Evolutionary conservation across 1,140 invertebrate genomes (phyloP).

Genomic region (Cydia pomonella): DNA sequence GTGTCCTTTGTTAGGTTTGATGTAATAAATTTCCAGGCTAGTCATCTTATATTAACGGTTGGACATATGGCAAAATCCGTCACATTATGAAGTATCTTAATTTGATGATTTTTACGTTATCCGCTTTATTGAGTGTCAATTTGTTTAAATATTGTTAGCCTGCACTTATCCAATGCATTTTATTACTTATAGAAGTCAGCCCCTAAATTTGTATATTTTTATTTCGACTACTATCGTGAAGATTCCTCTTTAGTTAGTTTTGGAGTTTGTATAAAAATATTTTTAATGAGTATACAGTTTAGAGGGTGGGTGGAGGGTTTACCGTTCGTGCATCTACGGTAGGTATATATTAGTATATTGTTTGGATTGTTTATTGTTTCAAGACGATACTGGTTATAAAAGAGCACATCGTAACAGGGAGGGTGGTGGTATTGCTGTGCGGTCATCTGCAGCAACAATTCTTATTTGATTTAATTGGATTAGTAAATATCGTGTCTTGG

Average conservation of each 20-base stretch:
- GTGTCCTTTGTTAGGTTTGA: conserved; percentile 2
- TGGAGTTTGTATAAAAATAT: background rate
- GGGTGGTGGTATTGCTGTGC: too few species aligned
- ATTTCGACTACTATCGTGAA: background rate
- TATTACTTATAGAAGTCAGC: too few species aligned
- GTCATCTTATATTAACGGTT: background rate
- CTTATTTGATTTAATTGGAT: too few species aligned
- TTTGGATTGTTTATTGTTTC: background rate
- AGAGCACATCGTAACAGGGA: background rate
- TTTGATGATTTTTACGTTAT: background rate
- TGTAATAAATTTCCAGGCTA: background rate
- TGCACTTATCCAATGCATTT: background rate
- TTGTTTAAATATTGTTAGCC: background rate
- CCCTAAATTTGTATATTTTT: background rate
- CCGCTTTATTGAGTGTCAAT: background rate
- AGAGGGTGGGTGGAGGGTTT: conserved; percentile 17
- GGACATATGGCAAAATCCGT: conserved; percentile 4
- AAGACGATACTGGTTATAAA: background rate
- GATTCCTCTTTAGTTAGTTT: background rate
- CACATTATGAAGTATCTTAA: background rate
- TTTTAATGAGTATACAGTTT: background rate
- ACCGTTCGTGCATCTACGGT: conserved; percentile 5
- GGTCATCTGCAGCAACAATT: too few species aligned
- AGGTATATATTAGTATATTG: background rate
- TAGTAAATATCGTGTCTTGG: too few species aligned